These are phyloP conservation scores for Synodontis membranacea DNA, from an alignment of 2,113 vertebrate species.

Conservation along the genomic window DNA sequence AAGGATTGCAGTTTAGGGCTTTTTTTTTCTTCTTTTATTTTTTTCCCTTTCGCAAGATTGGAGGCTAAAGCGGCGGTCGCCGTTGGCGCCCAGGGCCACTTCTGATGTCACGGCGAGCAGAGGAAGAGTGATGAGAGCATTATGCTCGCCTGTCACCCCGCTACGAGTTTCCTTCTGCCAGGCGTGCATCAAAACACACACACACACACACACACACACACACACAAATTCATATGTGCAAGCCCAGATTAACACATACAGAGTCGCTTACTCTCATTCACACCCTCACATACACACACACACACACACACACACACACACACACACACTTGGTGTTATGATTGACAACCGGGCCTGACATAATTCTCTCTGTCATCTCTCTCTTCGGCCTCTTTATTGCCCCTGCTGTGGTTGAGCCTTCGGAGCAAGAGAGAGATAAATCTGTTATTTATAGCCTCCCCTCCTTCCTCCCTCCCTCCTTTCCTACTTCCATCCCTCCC, in stretches of 20 bases:
- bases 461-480: slow-evolving; percentile 22
- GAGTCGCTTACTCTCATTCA: slow-evolving; percentile 44
- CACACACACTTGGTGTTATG: slow-evolving; percentile 73
- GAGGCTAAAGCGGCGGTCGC: slow-evolving; percentile 88
- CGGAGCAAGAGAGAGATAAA: slow-evolving; percentile 87
- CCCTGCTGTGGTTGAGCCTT: slow-evolving; percentile 79
- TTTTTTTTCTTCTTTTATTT: slow-evolving; percentile 68
- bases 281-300: slow-evolving; percentile 57
- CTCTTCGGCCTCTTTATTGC: slow-evolving; percentile 83
- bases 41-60: slow-evolving; percentile 66
- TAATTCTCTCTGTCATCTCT: slow-evolving; percentile 85
- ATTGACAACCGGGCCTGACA: slow-evolving; percentile 92
- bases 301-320: slow-evolving; percentile 35
- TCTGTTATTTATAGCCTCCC: slow-evolving; percentile 84
- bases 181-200: slow-evolving; percentile 44
- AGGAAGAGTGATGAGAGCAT: slow-evolving; percentile 99
- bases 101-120: slow-evolving; percentile 84
- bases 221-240: slow-evolving; percentile 27
- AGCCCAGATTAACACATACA: slow-evolving; percentile 46
- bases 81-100: slow-evolving; percentile 92
- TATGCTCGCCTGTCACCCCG: slow-evolving; percentile 88
- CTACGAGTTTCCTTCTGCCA: slow-evolving; percentile 73
- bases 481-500: slow-evolving; percentile 52
- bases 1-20: slow-evolving; percentile 98
- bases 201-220: slow-evolving; percentile 33